Base-by-base conservation (phyloP, 2,113 vertebrate species). In the Synchiropus splendidus region DNA sequence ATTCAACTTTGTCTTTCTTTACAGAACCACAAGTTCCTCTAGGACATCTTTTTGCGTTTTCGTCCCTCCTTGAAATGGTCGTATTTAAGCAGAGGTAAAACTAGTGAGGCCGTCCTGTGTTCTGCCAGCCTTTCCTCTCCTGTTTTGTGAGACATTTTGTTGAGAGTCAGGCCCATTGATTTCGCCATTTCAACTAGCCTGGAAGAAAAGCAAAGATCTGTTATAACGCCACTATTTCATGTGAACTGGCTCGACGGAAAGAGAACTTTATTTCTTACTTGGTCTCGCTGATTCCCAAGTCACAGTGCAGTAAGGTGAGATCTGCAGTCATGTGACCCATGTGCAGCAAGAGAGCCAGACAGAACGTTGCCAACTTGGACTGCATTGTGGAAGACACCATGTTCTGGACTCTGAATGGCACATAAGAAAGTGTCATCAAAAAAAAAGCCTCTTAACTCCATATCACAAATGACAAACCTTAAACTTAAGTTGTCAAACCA, bases 151-250 rank as follows among this genome's bases (percentile, higher is more conserved):
- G 11, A 61, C 1, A 35, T 67, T 69, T 81, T 90, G 8, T 41
- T 73, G 31, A 98, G 45, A 50, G 76, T 88, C 75, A 97, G 71
- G 15, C 91, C 75, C 91, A 98, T 87, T 18, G 89, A 88, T 69
- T 74, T 98, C 0, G 94, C 92, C 0, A 97, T 70, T 64, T 95
- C 92, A 38, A 86, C 52, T 36, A 88, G 82, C 70, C 86, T 88
- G 36, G 15, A 45, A 27, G 13, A 40, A 45, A 12, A 46, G 14
- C 6, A 45, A 15, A 14, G 42, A 39, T 40, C 12, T n/a, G 13
- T 18, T 6, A 31, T 18, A 2, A 12, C 10, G 8, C 21, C 21
- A 27, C 4, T 8, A 11, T 12, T 12, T 18, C 15, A 39, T 39
- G 8, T 39, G 16, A 12, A 2, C 38, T 5, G 11, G 15, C 16